These are phyloP conservation scores for Megathymus violae DNA, from an alignment of 1,140 invertebrate genomes.

Conservation along the genomic window DNA sequence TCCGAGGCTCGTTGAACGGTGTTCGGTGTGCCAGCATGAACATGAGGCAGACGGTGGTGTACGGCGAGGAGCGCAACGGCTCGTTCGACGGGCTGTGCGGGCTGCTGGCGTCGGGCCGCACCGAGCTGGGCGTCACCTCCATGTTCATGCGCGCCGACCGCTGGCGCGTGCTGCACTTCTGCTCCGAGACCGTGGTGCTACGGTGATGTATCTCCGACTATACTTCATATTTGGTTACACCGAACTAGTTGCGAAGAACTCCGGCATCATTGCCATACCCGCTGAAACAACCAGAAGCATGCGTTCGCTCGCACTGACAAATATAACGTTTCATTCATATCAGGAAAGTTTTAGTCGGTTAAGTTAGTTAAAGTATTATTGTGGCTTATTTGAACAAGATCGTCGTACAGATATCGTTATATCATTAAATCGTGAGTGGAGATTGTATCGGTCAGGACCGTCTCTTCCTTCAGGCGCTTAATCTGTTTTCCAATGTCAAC, in stretches of 20 bases:
- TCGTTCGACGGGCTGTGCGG: slow-evolving; percentile 83
- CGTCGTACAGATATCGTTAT: too few relatives aligned
- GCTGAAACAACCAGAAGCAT: too few relatives aligned
- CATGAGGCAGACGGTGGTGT: slow-evolving; percentile 79
- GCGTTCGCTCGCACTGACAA: too few relatives aligned
- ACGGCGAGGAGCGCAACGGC: slow-evolving; percentile 83
- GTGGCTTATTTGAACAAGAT: too few relatives aligned
- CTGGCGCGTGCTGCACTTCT: slow-evolving; percentile 76
- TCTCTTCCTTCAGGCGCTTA: slow-evolving; percentile 8
- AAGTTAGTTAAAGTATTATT: too few relatives aligned
- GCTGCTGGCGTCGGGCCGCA: slow-evolving; percentile 78
- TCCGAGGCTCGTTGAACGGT: too few relatives aligned
- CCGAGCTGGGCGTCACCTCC: slow-evolving; percentile 81
- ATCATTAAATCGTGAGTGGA: slow-evolving; percentile 31
- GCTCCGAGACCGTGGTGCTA: slow-evolving; percentile 81
- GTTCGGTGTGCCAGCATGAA: slow-evolving; percentile 80
- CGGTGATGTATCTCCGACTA: slow-evolving; percentile 57
- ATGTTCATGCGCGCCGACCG: slow-evolving; percentile 84
- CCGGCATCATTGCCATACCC: too few relatives aligned
- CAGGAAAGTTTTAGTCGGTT: too few relatives aligned
- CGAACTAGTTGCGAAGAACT: too few relatives aligned
- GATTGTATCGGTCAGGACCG: slow-evolving; percentile 1
- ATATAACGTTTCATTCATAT: too few relatives aligned
- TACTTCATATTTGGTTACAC: too few relatives aligned
- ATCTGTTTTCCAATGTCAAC: slow-evolving; percentile 9